A percentile compares a stretch with the other conserved stretches of the same genome.
These are phyloP conservation scores for Druon quercuslanigerum DNA, from an alignment of 1,140 invertebrate species.

Conservation along the genomic window DNA sequence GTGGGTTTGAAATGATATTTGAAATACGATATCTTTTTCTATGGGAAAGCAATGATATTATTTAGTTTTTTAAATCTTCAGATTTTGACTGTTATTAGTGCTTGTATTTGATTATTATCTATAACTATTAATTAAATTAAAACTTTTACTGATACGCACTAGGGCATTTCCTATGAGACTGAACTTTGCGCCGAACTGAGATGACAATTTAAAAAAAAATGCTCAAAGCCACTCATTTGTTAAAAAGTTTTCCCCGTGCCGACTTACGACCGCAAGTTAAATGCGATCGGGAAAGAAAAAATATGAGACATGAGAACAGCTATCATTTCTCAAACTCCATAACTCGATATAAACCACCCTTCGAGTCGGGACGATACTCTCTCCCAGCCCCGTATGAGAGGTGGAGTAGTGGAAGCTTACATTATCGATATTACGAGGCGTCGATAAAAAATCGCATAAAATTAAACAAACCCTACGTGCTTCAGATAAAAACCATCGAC, in stretches of 20 bases:
- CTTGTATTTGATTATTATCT: no score
- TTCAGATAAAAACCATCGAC: slow-evolving; percentile 60
- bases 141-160: background rate
- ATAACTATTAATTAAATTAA: no score
- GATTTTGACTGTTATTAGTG: no score
- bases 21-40: no score
- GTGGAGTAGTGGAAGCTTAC: slow-evolving; percentile 58
- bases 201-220: slow-evolving; percentile 23
- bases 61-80: no score
- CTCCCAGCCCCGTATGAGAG: slow-evolving; percentile 9
- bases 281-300: slow-evolving; percentile 50
- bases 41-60: no score
- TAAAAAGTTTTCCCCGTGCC: slow-evolving; percentile 24
- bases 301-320: slow-evolving; percentile 57
- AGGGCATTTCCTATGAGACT: background rate
- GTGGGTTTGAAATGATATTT: no score
- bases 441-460: slow-evolving; percentile 76
- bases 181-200: background rate
- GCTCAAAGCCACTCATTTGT: slow-evolving; percentile 8
- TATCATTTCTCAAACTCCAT: slow-evolving; percentile 73
- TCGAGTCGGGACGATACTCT: slow-evolving; percentile 29
- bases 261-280: slow-evolving; percentile 28
- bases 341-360: slow-evolving; percentile 70
- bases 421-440: slow-evolving; percentile 75
- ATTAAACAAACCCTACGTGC: slow-evolving; percentile 69